Percentiles rank a stretch among this genome's conserved stretches.
Evolutionary conservation across 2,113 vertebrate species (phyloP).

Genomic region (Lipophrys pholis): DNA sequence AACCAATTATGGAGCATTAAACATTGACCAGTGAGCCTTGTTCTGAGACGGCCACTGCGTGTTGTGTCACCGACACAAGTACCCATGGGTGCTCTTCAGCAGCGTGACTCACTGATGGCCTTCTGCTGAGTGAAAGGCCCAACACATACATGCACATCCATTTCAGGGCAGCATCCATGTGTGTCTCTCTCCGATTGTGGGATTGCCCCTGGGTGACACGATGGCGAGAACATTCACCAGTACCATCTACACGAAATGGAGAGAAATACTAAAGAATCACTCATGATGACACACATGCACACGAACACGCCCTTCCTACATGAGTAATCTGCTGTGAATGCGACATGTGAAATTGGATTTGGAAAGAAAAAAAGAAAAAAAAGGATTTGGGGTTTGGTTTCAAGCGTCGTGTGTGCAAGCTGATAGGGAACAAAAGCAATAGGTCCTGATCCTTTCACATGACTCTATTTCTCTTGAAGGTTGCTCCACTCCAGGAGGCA

Average conservation of each 20-base stretch:
- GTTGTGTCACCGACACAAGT: constrained; percentile 34
- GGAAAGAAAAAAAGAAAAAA: constrained; percentile 23
- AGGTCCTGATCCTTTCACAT: constrained; percentile 45
- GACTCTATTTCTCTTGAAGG: constrained; percentile 37
- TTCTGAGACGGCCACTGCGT: constrained; percentile 30
- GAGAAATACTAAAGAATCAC: constrained; percentile 27
- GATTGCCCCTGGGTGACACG: constrained; percentile 16
- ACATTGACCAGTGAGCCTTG: constrained; percentile 60
- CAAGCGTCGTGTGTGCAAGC: too few relatives aligned
- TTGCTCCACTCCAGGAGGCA: constrained; percentile 14
- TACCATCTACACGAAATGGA: constrained; percentile 17
- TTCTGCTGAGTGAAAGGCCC: constrained; percentile 58
- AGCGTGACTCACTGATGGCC: constrained; percentile 61
- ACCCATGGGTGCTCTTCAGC: constrained; percentile 46
- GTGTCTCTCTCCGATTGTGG: constrained; percentile 27
- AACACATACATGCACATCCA: constrained; percentile 16
- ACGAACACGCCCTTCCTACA: constrained; percentile 30
- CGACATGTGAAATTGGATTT: constrained; percentile 63
- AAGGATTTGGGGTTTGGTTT: too few relatives aligned
- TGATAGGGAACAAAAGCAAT: constrained; percentile 35
- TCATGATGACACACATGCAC: not conserved
- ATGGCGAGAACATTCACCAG: not conserved
- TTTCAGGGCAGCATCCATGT: not conserved
- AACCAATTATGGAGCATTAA: constrained; percentile 64
- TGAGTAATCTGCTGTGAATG: constrained; percentile 59